Evolutionary conservation across 2,888 invertebrate species (phyloP), one percentile per base, ranked within the genome.

Genomic region (Mythimna ferrago): DNA sequence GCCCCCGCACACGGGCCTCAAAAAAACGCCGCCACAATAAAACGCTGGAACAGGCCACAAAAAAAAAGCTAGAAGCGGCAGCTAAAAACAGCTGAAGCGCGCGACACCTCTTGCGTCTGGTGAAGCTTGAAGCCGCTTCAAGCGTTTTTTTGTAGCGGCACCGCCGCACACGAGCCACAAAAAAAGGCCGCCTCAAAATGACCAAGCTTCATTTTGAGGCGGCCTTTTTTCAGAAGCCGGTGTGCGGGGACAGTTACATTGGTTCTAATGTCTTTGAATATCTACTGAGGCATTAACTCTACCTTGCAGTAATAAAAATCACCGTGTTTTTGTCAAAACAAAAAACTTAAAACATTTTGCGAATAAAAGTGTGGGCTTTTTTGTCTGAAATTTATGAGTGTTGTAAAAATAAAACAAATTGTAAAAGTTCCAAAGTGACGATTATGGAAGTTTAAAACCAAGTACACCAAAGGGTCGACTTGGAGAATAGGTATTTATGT

Each of bases 361-460:
- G 62, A 71, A 74, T 85, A 81, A 87, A 89, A 86, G 85, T 81
- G 84, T 81, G 79, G 73, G 62, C 64, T 38, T 63, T 69, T 69
- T 80, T 80, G 63, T 51, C 58, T 26, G 64, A 71, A 73, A 68
- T 76, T 77, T 79, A 83, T 71, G 66, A 70, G n/a, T 58, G 66
- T 66, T 64, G 58, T 69, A 69, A 71, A 76, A 77, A 69, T 62
- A 10, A 68, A 70, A 81, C 66, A 64, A 56, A 67, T 75, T 71
- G 68, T 70, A 54, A 70, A 78, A 78, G 74, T 73, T 76, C 38
- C 76, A 74, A 83, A 83, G 53, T n/a, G 32, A 54, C 69, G 75
- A 70, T 79, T 61, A 71, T 76, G 58, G 68, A 80, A 61, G 65
- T 60, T 76, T 81, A 75, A 71, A 68, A 64, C 26, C 53, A 21